A percentile compares a stretch with the other conserved stretches of the same genome.
These are phyloP conservation scores for Indri indri DNA, from an alignment of 2,113 vertebrate genomes.

Conservation along the genomic window DNA sequence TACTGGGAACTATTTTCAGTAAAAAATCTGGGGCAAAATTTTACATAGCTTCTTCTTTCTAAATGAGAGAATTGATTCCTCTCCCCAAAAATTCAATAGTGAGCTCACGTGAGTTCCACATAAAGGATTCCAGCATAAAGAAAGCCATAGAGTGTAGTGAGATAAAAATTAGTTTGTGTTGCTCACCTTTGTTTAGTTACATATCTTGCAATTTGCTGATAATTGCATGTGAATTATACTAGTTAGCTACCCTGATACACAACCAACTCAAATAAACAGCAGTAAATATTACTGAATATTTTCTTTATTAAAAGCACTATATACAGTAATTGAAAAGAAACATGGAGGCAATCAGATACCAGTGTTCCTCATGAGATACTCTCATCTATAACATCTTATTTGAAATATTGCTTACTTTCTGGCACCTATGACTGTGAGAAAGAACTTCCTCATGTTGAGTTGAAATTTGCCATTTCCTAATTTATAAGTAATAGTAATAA, in stretches of 20 bases:
- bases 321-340: neutral
- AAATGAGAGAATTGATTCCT: conserved; percentile 75
- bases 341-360: neutral
- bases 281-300: neutral
- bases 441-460: neutral
- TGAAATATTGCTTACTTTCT: neutral
- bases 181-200: conserved; percentile 43
- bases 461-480: neutral
- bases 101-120: conserved; percentile 49
- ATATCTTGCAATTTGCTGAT: neutral
- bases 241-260: neutral
- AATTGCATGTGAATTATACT: neutral
- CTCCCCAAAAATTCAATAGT: conserved; percentile 66
- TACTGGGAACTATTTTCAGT: conserved; percentile 77
- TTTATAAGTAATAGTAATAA: neutral
- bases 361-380: neutral
- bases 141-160: neutral
- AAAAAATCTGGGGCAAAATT: conserved; percentile 78
- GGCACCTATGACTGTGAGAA: neutral
- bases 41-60: conserved; percentile 70
- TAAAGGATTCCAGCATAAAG: conserved; percentile 43
- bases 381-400: neutral
- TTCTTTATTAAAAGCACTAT: neutral
- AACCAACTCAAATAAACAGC: neutral
- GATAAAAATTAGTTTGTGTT: conserved; percentile 9